These are phyloP conservation scores for Campaea margaritaria DNA, from an alignment of 2,888 invertebrate species.

Conservation along the genomic window DNA sequence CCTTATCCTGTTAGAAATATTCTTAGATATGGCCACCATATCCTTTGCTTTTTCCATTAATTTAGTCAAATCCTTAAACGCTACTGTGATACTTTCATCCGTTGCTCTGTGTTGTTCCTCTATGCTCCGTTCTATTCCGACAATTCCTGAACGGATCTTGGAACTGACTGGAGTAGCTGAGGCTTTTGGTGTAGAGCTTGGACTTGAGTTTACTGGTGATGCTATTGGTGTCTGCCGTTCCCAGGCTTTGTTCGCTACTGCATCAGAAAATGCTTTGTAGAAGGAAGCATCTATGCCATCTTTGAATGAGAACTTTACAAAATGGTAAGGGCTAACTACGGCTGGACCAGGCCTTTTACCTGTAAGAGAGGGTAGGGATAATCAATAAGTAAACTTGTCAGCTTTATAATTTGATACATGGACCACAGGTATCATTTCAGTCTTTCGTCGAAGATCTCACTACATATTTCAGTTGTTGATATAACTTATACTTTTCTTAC, in stretches of 20 bases:
- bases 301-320: slow-evolving; percentile 94
- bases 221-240: slow-evolving; percentile 70
- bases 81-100: slow-evolving; percentile 95
- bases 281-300: slow-evolving; percentile 90
- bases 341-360: slow-evolving; percentile 91
- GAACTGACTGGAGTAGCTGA: slow-evolving; percentile 76
- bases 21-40: slow-evolving; percentile 97
- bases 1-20: slow-evolving; percentile 96
- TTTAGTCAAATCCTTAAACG: slow-evolving; percentile 97
- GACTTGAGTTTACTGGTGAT: slow-evolving; percentile 51
- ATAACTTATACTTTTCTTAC: slow-evolving; percentile 57
- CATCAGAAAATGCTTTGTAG: slow-evolving; percentile 86
- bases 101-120: slow-evolving; percentile 96
- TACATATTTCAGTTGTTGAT: too few relatives aligned
- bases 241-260: slow-evolving; percentile 88
- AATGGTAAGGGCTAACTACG: slow-evolving; percentile 88
- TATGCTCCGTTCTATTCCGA: slow-evolving; percentile 97
- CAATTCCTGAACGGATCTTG: slow-evolving; percentile 94
- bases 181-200: slow-evolving; percentile 55
- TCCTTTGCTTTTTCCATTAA: slow-evolving; percentile 98
- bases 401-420: not conserved
- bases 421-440: too few relatives aligned
- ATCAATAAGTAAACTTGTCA: not conserved
- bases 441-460: too few relatives aligned
- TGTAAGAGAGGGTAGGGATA: slow-evolving; percentile 46